Conservation (phyloP, 1,140 invertebrate species). For the Diachasma alloeum region DNA sequence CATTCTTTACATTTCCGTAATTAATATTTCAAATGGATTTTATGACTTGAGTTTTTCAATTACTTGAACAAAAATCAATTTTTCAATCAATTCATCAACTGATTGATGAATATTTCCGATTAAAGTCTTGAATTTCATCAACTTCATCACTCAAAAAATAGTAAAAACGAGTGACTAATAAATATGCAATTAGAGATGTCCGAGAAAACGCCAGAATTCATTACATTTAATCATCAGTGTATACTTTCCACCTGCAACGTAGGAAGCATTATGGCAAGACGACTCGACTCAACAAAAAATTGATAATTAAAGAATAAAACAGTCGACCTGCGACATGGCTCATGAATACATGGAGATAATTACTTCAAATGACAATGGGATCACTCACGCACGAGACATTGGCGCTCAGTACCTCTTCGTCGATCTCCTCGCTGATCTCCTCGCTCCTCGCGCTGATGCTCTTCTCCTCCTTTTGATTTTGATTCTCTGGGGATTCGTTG, state of each 20-base stretch:
- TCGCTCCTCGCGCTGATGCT: conserved; percentile 50
- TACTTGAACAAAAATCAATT: too few relatives aligned
- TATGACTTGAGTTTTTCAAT: conserved; percentile 16
- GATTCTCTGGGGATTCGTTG: conserved; percentile 39
- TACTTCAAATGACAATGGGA: conserved; percentile 25
- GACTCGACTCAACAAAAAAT: not conserved
- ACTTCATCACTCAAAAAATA: not conserved
- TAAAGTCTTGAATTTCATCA: not conserved
- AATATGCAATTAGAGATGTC: too few relatives aligned
- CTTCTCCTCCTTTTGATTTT: conserved; percentile 46
- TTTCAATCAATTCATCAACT: not conserved
- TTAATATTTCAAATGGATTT: too few relatives aligned
- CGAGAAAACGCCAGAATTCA: not conserved
- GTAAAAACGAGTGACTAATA: not conserved
- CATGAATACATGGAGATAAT: conserved; percentile 1
- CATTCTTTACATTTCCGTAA: too few relatives aligned
- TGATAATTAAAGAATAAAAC: not conserved
- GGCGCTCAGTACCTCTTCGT: conserved; percentile 55
- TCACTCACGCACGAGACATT: conserved; percentile 60
- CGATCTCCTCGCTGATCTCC: conserved; percentile 59
- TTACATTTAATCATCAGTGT: conserved; percentile 17
- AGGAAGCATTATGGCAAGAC: conserved; percentile 36
- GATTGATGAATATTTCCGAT: conserved; percentile 23
- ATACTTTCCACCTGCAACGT: too few relatives aligned
- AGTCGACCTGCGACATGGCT: not conserved